These are phyloP conservation scores for Aptenodytes patagonicus DNA, from an alignment of 2,113 vertebrate species.

Conservation along the genomic window DNA sequence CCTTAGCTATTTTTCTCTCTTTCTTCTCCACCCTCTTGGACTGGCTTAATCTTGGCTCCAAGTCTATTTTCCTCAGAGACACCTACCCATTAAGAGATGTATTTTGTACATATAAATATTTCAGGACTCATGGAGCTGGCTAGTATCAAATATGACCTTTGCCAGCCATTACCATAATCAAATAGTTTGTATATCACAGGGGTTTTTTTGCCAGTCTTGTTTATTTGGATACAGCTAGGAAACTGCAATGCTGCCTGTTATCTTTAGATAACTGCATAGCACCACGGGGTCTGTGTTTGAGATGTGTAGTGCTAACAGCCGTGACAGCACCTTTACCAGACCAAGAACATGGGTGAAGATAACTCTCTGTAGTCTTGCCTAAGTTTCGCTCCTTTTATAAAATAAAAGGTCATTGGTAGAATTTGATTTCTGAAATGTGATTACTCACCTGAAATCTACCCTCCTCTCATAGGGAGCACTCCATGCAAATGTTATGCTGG, in stretches of 20 bases:
- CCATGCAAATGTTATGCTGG: background rate
- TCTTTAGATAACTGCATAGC: background rate
- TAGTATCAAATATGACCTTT: constrained; percentile 13
- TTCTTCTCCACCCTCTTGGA: background rate
- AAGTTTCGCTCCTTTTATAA: background rate
- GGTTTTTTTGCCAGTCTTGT: background rate
- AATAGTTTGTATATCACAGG: background rate
- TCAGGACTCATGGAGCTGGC: background rate
- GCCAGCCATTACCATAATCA: background rate
- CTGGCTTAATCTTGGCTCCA: background rate
- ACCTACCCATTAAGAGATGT: background rate
- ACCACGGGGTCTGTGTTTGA: background rate
- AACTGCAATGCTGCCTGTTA: background rate
- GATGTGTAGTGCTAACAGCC: background rate
- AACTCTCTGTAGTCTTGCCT: background rate
- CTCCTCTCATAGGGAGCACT: background rate
- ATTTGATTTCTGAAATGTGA: background rate
- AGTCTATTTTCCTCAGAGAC: background rate
- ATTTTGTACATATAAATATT: constrained; percentile 1
- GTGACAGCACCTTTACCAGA: background rate
- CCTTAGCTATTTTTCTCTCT: background rate
- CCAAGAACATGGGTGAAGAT: background rate
- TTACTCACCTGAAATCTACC: background rate
- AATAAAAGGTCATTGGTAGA: background rate
- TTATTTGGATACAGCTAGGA: background rate